Conservation (phyloP, 2,113 vertebrate species). For the cattle (Bos taurus) region ARS-UCD2.0 NC_037351.1:46873501-46874000, state of each 20-base stretch:
- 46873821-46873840: neutral
- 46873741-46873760: neutral
- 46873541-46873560: neutral
- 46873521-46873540: neutral
- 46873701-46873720: neutral
- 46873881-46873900: neutral
- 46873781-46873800: neutral
- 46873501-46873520: neutral
- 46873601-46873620: neutral
- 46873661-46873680: neutral
- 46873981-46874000: neutral
- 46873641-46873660: neutral
- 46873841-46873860: neutral
- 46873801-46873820: neutral
- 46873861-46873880: neutral
- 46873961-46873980: neutral
- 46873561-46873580: neutral
- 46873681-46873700: neutral
- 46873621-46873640: neutral
- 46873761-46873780: neutral
- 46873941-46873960: neutral
- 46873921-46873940: fast-evolving
- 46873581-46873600: neutral
- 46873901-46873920: neutral
- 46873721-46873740: neutral